Evolutionary conservation across 2,797 vertebrate genomes (phyloP), one percentile per base, ranked within the genome.

Genomic region (Benthosema pterotum): DNA sequence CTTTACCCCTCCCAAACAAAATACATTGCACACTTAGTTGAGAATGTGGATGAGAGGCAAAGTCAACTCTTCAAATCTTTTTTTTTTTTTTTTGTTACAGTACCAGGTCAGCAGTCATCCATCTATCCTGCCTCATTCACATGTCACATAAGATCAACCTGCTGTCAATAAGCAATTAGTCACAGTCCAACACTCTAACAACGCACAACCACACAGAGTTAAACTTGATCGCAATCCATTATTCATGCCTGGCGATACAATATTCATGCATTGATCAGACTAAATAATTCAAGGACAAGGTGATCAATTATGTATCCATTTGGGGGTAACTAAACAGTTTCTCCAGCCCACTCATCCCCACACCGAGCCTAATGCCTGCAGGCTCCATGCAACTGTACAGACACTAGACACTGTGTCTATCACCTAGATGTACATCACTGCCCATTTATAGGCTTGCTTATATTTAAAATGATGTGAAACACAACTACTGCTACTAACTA

Each of bases 301-400:
- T 75, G 28, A 89, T 91, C 81, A 85, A 88, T 88, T 83, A 87
- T 88, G 67, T 75, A 89, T 82, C 80, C 74, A 80, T 89, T 87
- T 77, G 70, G 59, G 59, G 45, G 59, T 63, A 78, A 28, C 64
- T 83, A 79, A 89, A 87, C 51, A 43, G 63, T 84, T 80, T 85
- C 72, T 75, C 65, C 72, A 68, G 69, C 58, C 60, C 5, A n/a
- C 79, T 78, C 78, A 69, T 73, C 3, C 7, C 72, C 52, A 64
- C 75, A 67, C 8, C 42, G 19, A 60, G 65, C 66, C 65, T 4
- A 3, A 32, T 32, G 28, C 8, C 28, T 32, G 6, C 28, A 16
- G 58, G 58, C 57, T 80, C 72, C 67, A 72, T 47, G 50, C 60
- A 63, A 55, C 82, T 73, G 86, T 83, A 84, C 80, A 78, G 69